A percentile compares a stretch with the other conserved stretches of the same genome.
Conservation (phyloP, 35 echinoderm and acorn worm species). For the Lytechinus variegatus region DNA sequence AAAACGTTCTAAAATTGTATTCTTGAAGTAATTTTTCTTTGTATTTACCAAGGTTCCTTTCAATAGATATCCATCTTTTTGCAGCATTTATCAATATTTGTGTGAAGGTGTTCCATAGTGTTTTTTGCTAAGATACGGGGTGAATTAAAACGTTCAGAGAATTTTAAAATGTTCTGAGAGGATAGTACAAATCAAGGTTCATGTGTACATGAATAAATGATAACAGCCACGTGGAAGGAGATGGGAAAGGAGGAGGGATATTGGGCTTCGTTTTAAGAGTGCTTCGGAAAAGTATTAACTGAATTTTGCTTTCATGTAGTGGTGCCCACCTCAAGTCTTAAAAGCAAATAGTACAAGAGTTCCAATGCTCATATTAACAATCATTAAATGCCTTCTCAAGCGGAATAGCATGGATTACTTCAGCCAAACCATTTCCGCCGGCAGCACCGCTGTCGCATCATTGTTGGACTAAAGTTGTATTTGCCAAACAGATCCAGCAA, state of each 20-base stretch:
- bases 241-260: neutral
- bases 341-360: slow-evolving; percentile 6
- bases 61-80: neutral
- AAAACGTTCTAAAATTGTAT: neutral
- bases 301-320: slow-evolving; percentile 13
- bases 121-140: neutral
- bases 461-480: neutral
- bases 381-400: neutral
- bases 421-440: slow-evolving; percentile 7
- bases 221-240: neutral
- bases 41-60: neutral
- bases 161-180: neutral
- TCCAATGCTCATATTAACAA: neutral
- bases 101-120: neutral
- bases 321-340: neutral
- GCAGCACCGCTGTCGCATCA: neutral
- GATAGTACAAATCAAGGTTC: neutral
- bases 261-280: neutral
- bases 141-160: neutral
- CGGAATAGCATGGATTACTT: neutral
- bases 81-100: neutral
- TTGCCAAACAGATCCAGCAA: slow-evolving; percentile 10
- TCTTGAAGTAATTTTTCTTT: neutral
- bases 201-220: neutral
- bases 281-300: neutral